Evolutionary conservation across 2,113 vertebrate species (phyloP).

Genomic region (Pheucticus melanocephalus): DNA sequence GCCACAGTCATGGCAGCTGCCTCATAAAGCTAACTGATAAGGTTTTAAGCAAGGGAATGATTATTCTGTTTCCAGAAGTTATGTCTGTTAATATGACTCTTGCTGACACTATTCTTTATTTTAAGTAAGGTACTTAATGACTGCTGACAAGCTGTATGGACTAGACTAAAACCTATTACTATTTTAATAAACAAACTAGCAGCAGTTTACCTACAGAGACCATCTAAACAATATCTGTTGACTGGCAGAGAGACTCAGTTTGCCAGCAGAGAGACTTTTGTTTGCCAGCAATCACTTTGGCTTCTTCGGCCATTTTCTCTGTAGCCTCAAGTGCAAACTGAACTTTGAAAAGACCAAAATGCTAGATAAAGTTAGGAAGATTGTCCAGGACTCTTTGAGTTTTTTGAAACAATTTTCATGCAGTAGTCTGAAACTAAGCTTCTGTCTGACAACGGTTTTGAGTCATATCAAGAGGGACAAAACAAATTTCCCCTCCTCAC

Average conservation of each 20-base stretch:
- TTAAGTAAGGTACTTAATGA: neutral
- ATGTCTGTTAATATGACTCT: neutral
- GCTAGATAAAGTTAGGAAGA: neutral
- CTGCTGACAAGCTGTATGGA: neutral
- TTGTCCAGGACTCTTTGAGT: neutral
- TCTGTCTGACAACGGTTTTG: neutral
- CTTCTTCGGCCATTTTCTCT: neutral
- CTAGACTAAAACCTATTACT: neutral
- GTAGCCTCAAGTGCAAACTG: neutral
- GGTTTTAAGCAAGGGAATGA: neutral
- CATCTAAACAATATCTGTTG: neutral
- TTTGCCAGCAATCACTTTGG: neutral
- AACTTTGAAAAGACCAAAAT: neutral
- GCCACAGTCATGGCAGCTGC: neutral
- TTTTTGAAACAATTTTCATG: neutral
- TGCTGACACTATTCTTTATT: neutral
- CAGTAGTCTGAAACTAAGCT: neutral
- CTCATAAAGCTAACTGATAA: neutral
- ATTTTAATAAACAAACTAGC: neutral
- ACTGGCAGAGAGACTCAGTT: neutral
- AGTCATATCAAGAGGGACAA: neutral
- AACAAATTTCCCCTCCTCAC: neutral
- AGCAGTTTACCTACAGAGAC: neutral
- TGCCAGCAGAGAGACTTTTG: too few species aligned
- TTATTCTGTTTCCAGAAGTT: neutral